Evolutionary conservation across 2,113 vertebrate species (phyloP).

Genomic region (Leptocoma aspasia): DNA sequence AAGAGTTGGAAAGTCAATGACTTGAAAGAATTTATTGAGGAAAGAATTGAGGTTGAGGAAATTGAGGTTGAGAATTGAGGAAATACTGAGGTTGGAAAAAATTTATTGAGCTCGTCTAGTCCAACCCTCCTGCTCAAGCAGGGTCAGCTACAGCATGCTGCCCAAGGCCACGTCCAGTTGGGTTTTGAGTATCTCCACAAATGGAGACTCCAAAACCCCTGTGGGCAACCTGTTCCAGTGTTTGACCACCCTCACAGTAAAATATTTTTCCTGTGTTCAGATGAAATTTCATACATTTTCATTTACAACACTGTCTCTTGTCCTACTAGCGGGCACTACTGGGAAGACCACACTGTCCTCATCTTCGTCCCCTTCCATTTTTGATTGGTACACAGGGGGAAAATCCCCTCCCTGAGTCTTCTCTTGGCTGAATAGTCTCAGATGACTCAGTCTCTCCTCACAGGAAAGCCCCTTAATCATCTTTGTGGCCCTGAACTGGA

Average conservation of each 20-base stretch:
- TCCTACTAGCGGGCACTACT: neutral
- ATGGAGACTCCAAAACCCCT: neutral
- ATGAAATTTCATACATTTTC: neutral
- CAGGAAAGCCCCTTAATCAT: neutral
- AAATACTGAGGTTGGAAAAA: too few relatives aligned
- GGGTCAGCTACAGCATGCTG: neutral
- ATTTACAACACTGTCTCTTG: neutral
- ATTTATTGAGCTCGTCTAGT: neutral
- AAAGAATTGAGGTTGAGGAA: too few relatives aligned
- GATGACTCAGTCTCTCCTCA: neutral
- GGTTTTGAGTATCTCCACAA: neutral
- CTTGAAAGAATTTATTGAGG: neutral
- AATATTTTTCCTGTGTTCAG: neutral
- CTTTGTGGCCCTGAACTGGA: neutral
- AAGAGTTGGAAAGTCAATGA: neutral
- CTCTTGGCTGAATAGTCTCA: neutral
- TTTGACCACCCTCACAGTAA: neutral
- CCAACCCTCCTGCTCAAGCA: neutral
- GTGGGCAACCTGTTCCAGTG: neutral
- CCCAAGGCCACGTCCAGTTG: neutral
- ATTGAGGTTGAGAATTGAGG: too few relatives aligned
- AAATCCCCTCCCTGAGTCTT: neutral
- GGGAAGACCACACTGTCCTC: neutral
- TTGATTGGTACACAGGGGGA: neutral
- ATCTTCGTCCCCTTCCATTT: neutral